Conservation (phyloP, 2,888 invertebrate species). For the Luffia ferchaultella region DNA sequence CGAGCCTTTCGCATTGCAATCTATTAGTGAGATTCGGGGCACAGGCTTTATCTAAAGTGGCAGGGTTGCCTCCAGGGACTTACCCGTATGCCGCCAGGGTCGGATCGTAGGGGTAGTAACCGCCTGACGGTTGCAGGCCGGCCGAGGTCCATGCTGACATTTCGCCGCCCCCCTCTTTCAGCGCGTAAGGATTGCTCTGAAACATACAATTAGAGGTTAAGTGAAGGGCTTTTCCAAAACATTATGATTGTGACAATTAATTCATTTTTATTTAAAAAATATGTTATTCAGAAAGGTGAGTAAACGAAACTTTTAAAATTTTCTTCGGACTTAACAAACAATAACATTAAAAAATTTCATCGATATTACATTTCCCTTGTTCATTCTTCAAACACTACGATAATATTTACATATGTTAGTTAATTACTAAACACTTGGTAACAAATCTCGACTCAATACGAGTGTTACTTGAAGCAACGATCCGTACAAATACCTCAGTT, state of each 20-base stretch:
- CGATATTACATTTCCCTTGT: too few relatives aligned
- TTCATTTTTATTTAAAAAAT: too few relatives aligned
- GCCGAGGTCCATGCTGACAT: constrained; percentile 94
- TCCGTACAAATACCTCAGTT: constrained; percentile 52
- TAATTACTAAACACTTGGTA: too few relatives aligned
- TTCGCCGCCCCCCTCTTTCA: constrained; percentile 87
- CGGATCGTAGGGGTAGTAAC: constrained; percentile 94
- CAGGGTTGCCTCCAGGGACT: constrained; percentile 58
- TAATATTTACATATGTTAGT: too few relatives aligned
- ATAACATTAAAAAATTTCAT: too few relatives aligned
- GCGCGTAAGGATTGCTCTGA: constrained; percentile 89
- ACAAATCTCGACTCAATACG: constrained; percentile 52
- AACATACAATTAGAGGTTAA: too few relatives aligned
- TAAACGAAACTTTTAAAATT: constrained; percentile 38
- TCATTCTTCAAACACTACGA: too few relatives aligned
- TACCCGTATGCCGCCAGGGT: constrained; percentile 93
- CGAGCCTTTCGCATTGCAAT: constrained; percentile 60
- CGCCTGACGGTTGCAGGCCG: constrained; percentile 88
- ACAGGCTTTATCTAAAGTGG: constrained; percentile 58
- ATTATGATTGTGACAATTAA: neutral
- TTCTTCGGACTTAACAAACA: too few relatives aligned
- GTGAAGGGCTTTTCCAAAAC: constrained; percentile 1
- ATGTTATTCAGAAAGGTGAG: too few relatives aligned
- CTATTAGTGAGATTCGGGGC: constrained; percentile 55
- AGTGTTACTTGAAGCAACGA: constrained; percentile 58